Evolutionary conservation across 2,797 vertebrate genomes (phyloP).

Genomic region (Sardinella longiceps): DNA sequence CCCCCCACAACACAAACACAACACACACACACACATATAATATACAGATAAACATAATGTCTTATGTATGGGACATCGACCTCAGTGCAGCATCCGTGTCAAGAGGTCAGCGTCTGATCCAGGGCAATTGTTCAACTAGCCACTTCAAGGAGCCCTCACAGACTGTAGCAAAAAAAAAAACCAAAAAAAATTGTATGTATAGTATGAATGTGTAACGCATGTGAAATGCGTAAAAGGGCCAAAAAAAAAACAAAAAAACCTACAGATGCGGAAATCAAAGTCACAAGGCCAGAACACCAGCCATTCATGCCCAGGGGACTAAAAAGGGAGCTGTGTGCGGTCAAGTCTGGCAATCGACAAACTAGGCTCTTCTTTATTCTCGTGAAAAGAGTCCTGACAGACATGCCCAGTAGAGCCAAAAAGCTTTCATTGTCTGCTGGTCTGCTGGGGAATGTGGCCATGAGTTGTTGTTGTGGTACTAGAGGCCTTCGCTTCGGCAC

Average conservation of each 20-base stretch:
- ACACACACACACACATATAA: too few species aligned
- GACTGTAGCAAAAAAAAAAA: not conserved
- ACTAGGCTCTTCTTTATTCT: not conserved
- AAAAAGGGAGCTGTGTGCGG: constrained; percentile 10
- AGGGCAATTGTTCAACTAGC: not conserved
- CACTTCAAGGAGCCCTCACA: not conserved
- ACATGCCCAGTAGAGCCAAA: not conserved
- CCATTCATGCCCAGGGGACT: constrained; percentile 2
- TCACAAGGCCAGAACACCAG: not conserved
- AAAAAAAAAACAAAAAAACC: not conserved
- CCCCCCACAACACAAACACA: not conserved
- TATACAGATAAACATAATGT: not conserved
- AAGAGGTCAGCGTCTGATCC: not conserved
- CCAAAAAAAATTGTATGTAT: too few species aligned
- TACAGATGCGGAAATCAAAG: not conserved
- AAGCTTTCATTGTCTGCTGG: constrained; percentile 12
- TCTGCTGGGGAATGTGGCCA: not conserved
- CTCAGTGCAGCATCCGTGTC: not conserved
- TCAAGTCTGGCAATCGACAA: constrained; percentile 9
- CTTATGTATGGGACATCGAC: not conserved
- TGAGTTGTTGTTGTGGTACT: not conserved
- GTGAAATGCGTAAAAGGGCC: too few species aligned
- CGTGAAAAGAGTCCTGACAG: not conserved
- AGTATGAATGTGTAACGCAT: too few species aligned
- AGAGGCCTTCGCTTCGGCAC: constrained; percentile 2